A percentile compares a stretch with the other conserved stretches of the same genome.
Conservation (phyloP, 1,140 invertebrate species). For the Lithobius niger region DNA sequence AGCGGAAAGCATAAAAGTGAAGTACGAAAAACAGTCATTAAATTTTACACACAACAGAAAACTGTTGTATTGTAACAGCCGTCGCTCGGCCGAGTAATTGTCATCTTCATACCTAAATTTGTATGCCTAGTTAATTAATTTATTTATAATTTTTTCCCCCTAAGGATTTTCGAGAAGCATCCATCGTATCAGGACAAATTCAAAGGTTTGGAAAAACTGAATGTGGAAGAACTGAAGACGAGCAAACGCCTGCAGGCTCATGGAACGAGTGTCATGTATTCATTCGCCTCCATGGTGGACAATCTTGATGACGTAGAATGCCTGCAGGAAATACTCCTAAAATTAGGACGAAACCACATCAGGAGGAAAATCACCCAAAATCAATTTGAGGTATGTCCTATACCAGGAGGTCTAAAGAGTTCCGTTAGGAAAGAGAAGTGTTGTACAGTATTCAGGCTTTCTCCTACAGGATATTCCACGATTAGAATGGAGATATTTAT, state of each 20-base stretch:
- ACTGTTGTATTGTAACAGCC: neutral
- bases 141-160: constrained; percentile 15
- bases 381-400: constrained; percentile 41
- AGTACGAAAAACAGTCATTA: too few species aligned
- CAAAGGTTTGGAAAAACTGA: constrained; percentile 39
- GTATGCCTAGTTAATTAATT: neutral
- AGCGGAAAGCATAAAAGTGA: too few species aligned
- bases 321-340: constrained; percentile 44
- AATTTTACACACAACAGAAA: too few species aligned
- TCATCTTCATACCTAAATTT: neutral
- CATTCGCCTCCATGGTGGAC: constrained; percentile 45
- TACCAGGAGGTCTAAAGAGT: too few species aligned
- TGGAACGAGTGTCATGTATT: constrained; percentile 47
- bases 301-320: constrained; percentile 47
- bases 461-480: too few species aligned
- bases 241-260: constrained; percentile 52
- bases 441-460: too few species aligned
- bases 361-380: constrained; percentile 35
- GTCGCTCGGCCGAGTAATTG: neutral
- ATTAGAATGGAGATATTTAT: too few species aligned
- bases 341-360: constrained; percentile 45
- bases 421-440: too few species aligned
- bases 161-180: constrained; percentile 48
- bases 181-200: constrained; percentile 47
- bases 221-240: constrained; percentile 37